These are phyloP conservation scores for Molorchus minor DNA, from an alignment of 2,888 invertebrate species.

Conservation along the genomic window DNA sequence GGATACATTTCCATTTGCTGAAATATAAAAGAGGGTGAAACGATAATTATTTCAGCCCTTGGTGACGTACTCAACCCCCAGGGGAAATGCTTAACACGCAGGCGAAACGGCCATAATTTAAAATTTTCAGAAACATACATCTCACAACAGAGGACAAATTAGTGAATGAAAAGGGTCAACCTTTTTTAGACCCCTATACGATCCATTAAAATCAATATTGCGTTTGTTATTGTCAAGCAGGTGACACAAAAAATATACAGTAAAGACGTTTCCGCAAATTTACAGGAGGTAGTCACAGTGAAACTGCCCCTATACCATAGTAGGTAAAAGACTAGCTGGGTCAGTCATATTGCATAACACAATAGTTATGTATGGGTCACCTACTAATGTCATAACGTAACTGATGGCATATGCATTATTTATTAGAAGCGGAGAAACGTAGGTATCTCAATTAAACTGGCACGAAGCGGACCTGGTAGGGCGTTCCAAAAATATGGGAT, in stretches of 20 bases:
- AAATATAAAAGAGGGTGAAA: too few species aligned
- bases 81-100: too few species aligned
- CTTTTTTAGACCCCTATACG: constrained; percentile 5
- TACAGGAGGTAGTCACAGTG: constrained; percentile 7
- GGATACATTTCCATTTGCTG: too few species aligned
- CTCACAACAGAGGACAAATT: too few species aligned
- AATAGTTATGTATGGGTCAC: not conserved
- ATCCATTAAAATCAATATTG: constrained; percentile 11
- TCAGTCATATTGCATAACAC: not conserved
- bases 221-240: constrained; percentile 9
- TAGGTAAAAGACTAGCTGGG: not conserved
- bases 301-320: not conserved
- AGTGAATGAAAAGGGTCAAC: constrained; percentile 4
- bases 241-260: not conserved
- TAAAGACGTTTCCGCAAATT: not conserved
- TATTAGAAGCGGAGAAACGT: not conserved
- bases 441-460: too few species aligned
- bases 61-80: too few species aligned
- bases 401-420: not conserved
- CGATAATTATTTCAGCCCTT: too few species aligned
- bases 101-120: too few species aligned
- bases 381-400: not conserved
- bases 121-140: too few species aligned
- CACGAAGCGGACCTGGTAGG: too few species aligned
- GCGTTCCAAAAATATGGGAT: too few species aligned